phyloP scores from a whole-genome alignment of 2,888 invertebrate genomes.

The Palloptera scutellata region DNA sequence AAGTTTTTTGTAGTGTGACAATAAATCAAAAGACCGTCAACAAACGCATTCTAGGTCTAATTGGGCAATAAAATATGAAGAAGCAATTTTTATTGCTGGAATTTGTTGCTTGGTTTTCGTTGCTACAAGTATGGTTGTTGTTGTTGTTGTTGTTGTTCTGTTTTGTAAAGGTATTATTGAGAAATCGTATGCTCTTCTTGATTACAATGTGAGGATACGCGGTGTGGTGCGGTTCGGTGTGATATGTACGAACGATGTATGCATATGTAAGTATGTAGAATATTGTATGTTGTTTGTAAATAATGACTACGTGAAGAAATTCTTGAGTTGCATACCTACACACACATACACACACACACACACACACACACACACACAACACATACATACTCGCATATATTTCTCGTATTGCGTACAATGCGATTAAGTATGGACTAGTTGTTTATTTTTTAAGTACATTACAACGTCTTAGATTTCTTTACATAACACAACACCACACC shows the following conservation, averaged over 20 bases:
- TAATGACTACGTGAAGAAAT: background rate
- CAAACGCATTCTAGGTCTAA: slow-evolving; percentile 19
- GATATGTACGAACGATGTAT: too few relatives aligned
- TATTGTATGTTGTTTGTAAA: background rate
- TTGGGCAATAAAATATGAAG: slow-evolving; percentile 28
- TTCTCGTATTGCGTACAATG: too few relatives aligned
- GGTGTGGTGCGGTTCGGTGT: too few relatives aligned
- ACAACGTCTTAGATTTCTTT: too few relatives aligned
- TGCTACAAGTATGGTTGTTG: slow-evolving; percentile 4
- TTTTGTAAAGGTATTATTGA: slow-evolving; percentile 7
- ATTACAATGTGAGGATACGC: background rate
- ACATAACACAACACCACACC: too few relatives aligned
- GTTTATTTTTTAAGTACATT: too few relatives aligned
- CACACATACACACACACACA: background rate
- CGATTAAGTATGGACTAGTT: too few relatives aligned
- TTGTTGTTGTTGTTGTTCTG: background rate
- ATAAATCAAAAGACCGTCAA: slow-evolving; percentile 29
- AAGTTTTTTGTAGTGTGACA: slow-evolving; percentile 7
- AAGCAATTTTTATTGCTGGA: too few relatives aligned
- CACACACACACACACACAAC: background rate
- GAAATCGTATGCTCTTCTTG: slow-evolving; percentile 8
- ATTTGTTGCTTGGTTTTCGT: too few relatives aligned
- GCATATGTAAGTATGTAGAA: background rate
- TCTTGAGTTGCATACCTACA: background rate
- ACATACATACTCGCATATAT: background rate